Conservation (phyloP, 2,888 invertebrate species). For the Epinotia demarniana region DNA sequence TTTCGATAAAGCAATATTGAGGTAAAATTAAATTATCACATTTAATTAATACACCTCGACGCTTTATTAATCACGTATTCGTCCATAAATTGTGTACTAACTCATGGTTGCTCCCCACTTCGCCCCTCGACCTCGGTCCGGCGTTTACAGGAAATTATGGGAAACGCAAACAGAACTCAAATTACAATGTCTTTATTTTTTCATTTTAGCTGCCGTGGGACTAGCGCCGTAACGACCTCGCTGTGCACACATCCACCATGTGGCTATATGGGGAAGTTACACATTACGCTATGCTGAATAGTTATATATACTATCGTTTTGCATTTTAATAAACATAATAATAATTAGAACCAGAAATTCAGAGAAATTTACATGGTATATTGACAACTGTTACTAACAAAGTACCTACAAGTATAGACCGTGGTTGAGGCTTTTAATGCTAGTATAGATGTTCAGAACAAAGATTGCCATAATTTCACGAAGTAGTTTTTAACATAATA, state of each 20-base stretch:
- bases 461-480: too few relatives aligned
- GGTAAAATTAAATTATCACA: neutral
- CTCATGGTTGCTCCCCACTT: slow-evolving; percentile 49
- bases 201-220: slow-evolving; percentile 66
- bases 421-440: too few relatives aligned
- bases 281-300: neutral
- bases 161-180: slow-evolving; percentile 79
- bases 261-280: slow-evolving; percentile 9
- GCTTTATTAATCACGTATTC: slow-evolving; percentile 27
- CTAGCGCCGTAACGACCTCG: slow-evolving; percentile 46
- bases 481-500: too few relatives aligned
- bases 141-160: slow-evolving; percentile 78
- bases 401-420: too few relatives aligned
- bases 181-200: slow-evolving; percentile 70
- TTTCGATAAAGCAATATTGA: neutral
- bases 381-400: too few relatives aligned
- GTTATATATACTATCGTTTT: neutral
- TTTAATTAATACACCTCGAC: slow-evolving; percentile 4
- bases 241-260: slow-evolving; percentile 22
- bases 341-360: too few relatives aligned
- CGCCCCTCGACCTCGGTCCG: slow-evolving; percentile 58
- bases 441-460: too few relatives aligned
- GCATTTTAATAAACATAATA: neutral
- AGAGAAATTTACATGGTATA: too few relatives aligned
- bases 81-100: slow-evolving; percentile 33